phyloP scores from a whole-genome alignment of 2,797 vertebrate species.

The Bucorvus abyssinicus region DNA sequence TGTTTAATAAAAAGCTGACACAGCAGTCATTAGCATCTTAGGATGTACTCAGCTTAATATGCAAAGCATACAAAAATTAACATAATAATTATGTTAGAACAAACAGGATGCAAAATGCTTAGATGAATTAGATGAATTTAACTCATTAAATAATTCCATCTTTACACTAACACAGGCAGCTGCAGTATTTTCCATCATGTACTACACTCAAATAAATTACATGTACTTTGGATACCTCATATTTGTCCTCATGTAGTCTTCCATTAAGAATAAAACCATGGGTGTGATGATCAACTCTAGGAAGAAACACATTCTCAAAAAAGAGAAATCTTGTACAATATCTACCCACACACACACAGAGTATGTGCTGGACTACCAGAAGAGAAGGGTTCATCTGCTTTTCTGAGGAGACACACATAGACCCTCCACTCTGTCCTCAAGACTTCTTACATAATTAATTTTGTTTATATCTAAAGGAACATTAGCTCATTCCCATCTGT shows the following conservation, averaged over 20 bases:
- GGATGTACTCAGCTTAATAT: slow-evolving; percentile 66
- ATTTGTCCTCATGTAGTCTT: not conserved
- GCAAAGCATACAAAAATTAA: slow-evolving; percentile 74
- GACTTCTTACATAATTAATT: not conserved
- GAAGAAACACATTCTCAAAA: not conserved
- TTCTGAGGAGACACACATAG: not conserved
- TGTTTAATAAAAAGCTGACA: slow-evolving; percentile 77
- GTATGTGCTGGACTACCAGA: not conserved
- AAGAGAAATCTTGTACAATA: not conserved
- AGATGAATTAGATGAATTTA: slow-evolving; percentile 73
- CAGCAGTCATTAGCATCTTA: slow-evolving; percentile 67
- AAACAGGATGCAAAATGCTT: slow-evolving; percentile 71
- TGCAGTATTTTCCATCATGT: slow-evolving; percentile 50
- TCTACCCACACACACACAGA: not conserved
- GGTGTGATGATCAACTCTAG: not conserved
- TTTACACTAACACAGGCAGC: slow-evolving; percentile 60
- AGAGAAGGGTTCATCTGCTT: not conserved
- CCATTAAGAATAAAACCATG: not conserved
- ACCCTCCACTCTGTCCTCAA: not conserved
- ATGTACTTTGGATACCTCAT: not conserved
- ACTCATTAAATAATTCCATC: slow-evolving; percentile 70
- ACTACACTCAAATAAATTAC: slow-evolving; percentile 49
- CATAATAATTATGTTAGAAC: slow-evolving; percentile 74
- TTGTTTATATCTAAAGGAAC: not conserved
- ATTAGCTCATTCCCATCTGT: not conserved